Conservation (phyloP, 1,140 invertebrate species). For the Tetranychus urticae region DNA sequence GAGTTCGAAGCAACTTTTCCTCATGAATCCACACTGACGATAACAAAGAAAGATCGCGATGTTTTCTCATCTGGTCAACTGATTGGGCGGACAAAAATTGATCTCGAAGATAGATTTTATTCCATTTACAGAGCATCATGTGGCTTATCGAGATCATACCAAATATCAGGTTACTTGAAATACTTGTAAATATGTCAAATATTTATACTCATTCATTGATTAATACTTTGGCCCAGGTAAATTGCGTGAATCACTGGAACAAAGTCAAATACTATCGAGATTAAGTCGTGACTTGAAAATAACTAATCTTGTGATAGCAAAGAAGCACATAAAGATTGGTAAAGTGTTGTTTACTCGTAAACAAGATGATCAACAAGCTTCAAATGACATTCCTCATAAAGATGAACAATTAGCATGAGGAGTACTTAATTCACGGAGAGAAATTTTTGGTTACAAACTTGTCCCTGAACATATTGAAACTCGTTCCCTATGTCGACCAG, state of each 20-base stretch:
- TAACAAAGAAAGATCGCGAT: conserved; percentile 71
- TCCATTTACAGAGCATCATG: conserved; percentile 60
- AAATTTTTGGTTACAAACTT: too few relatives aligned
- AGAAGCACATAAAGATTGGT: neutral
- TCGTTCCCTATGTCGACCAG: conserved; percentile 55
- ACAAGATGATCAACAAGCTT: neutral
- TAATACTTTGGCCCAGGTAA: conserved; percentile 34
- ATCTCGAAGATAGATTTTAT: conserved; percentile 73
- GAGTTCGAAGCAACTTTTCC: conserved; percentile 74
- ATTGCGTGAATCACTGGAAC: conserved; percentile 68
- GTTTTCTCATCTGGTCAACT: conserved; percentile 61
- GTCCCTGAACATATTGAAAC: conserved; percentile 80
- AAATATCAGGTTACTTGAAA: conserved; percentile 40
- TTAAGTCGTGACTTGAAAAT: conserved; percentile 61
- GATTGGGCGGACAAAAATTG: conserved; percentile 71
- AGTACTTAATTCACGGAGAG: conserved; percentile 54
- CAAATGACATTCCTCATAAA: conserved; percentile 2
- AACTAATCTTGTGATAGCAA: neutral
- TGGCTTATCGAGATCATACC: conserved; percentile 55
- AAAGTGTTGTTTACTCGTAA: neutral
- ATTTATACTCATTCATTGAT: too few relatives aligned
- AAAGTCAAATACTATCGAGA: conserved; percentile 56
- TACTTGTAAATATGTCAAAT: too few relatives aligned
- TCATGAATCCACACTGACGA: conserved; percentile 55
- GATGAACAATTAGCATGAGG: conserved; percentile 62